These are phyloP conservation scores for Bucco capensis DNA, from an alignment of 2,113 vertebrate genomes.

Conservation along the genomic window DNA sequence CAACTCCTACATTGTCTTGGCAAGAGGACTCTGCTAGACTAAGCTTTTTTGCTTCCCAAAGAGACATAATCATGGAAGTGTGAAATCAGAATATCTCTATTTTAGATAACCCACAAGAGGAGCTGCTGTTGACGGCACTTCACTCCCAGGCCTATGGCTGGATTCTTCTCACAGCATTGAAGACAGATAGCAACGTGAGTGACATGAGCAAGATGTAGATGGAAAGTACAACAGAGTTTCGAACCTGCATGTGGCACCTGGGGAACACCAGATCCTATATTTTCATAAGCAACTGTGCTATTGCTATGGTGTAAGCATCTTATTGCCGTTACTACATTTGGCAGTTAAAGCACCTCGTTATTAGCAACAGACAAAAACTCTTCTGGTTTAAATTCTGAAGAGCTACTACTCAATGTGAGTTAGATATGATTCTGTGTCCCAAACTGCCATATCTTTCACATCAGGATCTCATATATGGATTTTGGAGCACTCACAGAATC, in stretches of 20 bases:
- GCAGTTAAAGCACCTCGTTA: neutral
- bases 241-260: neutral
- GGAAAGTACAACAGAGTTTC: neutral
- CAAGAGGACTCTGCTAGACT: neutral
- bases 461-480: neutral
- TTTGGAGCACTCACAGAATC: no score
- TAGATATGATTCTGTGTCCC: neutral
- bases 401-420: neutral
- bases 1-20: neutral
- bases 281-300: conserved; percentile 20
- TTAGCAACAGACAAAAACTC: neutral
- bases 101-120: neutral
- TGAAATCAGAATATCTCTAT: neutral
- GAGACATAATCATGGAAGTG: neutral
- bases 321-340: neutral
- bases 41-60: neutral
- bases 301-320: neutral
- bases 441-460: neutral
- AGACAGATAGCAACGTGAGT: neutral
- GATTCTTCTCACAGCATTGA: neutral
- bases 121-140: neutral
- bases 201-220: neutral
- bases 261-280: neutral
- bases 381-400: neutral
- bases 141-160: neutral